A percentile compares a stretch with the other conserved stretches of the same genome.
These are phyloP conservation scores for Heteromurus nitidus DNA, from an alignment of 2,888 invertebrate genomes.

Conservation along the genomic window DNA sequence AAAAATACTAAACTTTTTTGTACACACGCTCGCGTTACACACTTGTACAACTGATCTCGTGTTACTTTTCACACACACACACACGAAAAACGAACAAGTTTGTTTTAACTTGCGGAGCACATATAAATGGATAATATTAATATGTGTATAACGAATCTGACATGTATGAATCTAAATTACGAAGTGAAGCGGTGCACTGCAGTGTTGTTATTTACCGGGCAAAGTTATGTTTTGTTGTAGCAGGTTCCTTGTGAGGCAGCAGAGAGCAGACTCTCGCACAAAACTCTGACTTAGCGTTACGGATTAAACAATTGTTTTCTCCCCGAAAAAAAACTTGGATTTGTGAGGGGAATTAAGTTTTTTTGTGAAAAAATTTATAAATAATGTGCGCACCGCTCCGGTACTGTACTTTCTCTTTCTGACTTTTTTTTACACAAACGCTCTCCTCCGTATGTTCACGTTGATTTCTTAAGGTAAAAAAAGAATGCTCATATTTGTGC, in stretches of 20 bases:
- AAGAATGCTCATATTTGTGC: neutral
- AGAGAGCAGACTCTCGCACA: too few relatives aligned
- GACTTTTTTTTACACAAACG: too few relatives aligned
- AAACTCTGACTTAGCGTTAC: too few relatives aligned
- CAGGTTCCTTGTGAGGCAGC: too few relatives aligned
- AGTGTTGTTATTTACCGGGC: neutral
- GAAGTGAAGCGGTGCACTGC: slow-evolving; percentile 10
- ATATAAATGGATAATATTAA: slow-evolving; percentile 28
- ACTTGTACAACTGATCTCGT: slow-evolving; percentile 15
- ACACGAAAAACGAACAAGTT: neutral
- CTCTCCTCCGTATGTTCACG: too few relatives aligned
- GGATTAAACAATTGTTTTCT: neutral
- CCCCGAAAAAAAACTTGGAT: neutral
- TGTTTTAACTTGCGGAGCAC: neutral
- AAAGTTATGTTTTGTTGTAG: too few relatives aligned
- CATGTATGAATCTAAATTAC: slow-evolving; percentile 30
- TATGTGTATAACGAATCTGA: slow-evolving; percentile 9
- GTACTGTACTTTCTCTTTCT: neutral
- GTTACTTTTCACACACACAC: slow-evolving; percentile 19
- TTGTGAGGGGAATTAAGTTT: neutral
- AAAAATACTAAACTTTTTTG: slow-evolving; percentile 10
- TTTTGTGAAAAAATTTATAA: slow-evolving; percentile 16
- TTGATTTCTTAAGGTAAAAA: too few relatives aligned
- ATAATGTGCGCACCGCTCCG: neutral
- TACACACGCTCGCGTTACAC: slow-evolving; percentile 3